Evolutionary conservation across 2,888 invertebrate genomes (phyloP).

Genomic region (Phyto melanocephala): DNA sequence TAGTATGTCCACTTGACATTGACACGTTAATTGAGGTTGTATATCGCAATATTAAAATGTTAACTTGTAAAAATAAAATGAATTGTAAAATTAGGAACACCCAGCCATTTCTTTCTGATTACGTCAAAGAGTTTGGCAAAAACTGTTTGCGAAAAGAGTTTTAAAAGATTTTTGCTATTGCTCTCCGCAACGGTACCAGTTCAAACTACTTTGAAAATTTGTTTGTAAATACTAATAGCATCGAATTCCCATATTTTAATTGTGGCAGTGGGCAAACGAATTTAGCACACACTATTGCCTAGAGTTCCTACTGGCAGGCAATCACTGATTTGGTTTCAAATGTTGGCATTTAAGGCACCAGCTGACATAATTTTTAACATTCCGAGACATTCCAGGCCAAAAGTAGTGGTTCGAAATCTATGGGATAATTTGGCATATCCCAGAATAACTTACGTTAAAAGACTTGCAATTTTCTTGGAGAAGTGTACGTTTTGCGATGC

Average conservation of each 20-base stretch:
- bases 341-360: background rate
- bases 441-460: no score
- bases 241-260: no score
- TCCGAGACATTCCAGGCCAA: no score
- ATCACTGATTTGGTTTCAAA: background rate
- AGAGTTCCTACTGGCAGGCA: background rate
- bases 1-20: background rate
- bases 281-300: background rate
- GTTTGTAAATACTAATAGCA: background rate
- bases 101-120: no score
- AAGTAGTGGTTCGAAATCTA: background rate
- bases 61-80: no score
- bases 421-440: background rate
- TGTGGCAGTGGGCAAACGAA: background rate
- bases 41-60: no score
- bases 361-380: background rate
- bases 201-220: background rate
- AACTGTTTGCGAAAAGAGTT: slow-evolving; percentile 9
- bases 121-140: background rate
- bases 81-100: no score
- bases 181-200: background rate
- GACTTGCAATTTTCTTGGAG: no score
- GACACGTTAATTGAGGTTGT: background rate
- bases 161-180: background rate
- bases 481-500: no score